phyloP scores from a whole-genome alignment of 2,797 vertebrate genomes.

The Loriculus beryllinus region DNA sequence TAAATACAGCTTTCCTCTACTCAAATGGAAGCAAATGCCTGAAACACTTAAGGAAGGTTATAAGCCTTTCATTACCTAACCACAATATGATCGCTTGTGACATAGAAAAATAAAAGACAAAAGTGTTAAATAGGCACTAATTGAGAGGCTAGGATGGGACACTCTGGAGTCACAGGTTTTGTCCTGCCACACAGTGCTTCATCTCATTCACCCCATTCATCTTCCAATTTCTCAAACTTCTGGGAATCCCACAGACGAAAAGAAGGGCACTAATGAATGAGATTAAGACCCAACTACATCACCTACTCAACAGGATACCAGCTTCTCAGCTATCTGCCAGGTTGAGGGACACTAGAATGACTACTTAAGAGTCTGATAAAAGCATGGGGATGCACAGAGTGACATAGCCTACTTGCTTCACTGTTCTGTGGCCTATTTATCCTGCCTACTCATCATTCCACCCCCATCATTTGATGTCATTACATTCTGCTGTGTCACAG shows the following conservation, averaged over 20 bases:
- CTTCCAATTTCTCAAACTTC: neutral
- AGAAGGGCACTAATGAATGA: neutral
- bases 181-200: neutral
- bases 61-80: neutral
- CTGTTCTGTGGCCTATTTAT: neutral
- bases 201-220: neutral
- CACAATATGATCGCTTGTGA: neutral
- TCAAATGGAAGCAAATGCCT: neutral
- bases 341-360: neutral
- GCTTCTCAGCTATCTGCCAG: neutral
- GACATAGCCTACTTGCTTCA: neutral
- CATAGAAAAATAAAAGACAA: neutral
- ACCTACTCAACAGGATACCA: neutral
- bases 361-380: neutral
- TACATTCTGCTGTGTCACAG: neutral
- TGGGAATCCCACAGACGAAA: neutral
- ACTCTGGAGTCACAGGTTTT: neutral
- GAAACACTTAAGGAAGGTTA: neutral
- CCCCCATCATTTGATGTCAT: neutral
- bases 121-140: neutral
- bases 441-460: neutral
- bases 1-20: neutral
- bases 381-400: rapidly evolving
- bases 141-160: neutral
- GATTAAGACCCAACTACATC: neutral